A percentile compares a stretch with the other conserved stretches of the same genome.
phyloP scores from a whole-genome alignment of 92 coral and sea anemone species.

The Paragorgia papillata region DNA sequence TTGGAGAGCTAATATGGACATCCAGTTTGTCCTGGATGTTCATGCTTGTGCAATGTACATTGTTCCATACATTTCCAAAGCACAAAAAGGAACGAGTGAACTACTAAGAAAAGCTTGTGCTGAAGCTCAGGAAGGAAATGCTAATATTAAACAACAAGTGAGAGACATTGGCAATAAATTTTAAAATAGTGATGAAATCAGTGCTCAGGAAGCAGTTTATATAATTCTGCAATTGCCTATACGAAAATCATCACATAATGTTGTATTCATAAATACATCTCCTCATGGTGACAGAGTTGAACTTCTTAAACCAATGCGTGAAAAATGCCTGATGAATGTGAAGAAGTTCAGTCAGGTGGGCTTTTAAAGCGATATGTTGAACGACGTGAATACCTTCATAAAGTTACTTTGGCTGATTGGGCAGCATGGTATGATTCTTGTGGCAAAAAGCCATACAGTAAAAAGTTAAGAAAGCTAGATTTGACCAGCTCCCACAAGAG shows the following conservation, averaged over 20 bases:
- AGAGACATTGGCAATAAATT: constrained; percentile 58
- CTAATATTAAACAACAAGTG: constrained; percentile 53
- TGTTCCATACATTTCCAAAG: no score
- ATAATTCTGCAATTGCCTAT: constrained; percentile 57
- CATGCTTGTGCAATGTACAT: constrained; percentile 61
- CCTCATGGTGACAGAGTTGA: constrained; percentile 53
- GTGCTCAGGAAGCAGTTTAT: constrained; percentile 64
- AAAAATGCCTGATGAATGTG: no score
- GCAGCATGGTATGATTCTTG: no score
- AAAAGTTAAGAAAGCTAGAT: no score
- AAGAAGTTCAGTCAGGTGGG: no score
- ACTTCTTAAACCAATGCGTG: no score
- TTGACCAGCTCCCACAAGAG: no score
- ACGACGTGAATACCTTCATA: no score
- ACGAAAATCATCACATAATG: constrained; percentile 55
- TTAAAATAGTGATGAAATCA: constrained; percentile 57
- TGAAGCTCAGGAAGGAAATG: constrained; percentile 52
- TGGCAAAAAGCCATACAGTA: no score
- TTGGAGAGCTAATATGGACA: constrained; percentile 53
- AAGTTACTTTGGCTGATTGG: no score
- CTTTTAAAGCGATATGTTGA: no score
- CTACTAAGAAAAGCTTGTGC: constrained; percentile 44
- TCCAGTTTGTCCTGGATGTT: constrained; percentile 58
- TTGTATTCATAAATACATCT: constrained; percentile 59
- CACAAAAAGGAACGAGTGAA: constrained; percentile 49